phyloP scores from a whole-genome alignment of 1,140 invertebrate species.

The Leptonema lineaticorne region DNA sequence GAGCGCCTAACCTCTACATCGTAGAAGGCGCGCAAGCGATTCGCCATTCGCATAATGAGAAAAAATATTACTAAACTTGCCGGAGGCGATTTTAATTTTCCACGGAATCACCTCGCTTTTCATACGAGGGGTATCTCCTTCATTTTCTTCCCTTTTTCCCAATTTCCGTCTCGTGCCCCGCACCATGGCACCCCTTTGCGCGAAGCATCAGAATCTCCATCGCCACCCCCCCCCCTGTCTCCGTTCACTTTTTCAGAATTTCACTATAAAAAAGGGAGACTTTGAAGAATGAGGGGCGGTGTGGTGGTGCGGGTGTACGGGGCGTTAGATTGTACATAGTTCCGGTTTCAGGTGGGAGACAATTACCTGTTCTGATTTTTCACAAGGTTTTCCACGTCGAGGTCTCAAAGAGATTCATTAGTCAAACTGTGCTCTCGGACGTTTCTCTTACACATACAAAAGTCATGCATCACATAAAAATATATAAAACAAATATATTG shows the following conservation, averaged over 20 bases:
- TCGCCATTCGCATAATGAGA: constrained; percentile 42
- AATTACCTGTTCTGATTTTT: constrained; percentile 33
- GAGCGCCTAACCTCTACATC: constrained; percentile 18
- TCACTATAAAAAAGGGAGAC: too few species aligned
- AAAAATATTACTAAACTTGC: constrained; percentile 43
- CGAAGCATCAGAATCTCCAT: too few species aligned
- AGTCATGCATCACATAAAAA: too few species aligned
- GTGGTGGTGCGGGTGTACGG: background rate
- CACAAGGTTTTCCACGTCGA: constrained; percentile 6
- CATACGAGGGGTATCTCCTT: constrained; percentile 32
- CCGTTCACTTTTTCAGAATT: constrained; percentile 23
- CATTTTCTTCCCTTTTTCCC: constrained; percentile 32
- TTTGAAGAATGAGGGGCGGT: background rate
- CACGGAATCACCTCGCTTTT: constrained; percentile 38
- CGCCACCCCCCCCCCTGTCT: background rate
- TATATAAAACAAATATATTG: too few species aligned
- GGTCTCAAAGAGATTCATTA: constrained; percentile 28
- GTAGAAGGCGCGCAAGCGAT: constrained; percentile 36
- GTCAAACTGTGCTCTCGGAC: constrained; percentile 16
- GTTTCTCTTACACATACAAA: too few species aligned
- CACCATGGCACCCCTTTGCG: background rate
- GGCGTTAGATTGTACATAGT: constrained; percentile 13
- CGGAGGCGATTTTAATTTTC: constrained; percentile 42
- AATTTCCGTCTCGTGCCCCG: constrained; percentile 18
- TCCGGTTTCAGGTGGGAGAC: constrained; percentile 23